Percentiles rank a stretch among this genome's conserved stretches.
Evolutionary conservation across 2,888 invertebrate genomes (phyloP).

Genomic region (Drosophila paracracens): DNA sequence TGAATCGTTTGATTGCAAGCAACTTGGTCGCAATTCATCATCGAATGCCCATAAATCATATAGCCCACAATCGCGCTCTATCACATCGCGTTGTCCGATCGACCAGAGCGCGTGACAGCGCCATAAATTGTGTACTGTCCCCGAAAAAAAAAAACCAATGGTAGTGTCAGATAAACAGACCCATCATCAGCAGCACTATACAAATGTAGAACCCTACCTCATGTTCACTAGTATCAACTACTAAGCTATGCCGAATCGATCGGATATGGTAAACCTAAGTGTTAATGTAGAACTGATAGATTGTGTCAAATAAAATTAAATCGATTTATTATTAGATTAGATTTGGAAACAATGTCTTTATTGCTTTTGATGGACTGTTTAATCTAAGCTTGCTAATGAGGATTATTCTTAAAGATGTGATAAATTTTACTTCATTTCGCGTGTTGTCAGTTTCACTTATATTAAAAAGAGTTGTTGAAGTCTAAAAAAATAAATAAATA

Average conservation of each 20-base stretch:
- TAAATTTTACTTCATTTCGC: background rate
- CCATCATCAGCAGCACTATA: background rate
- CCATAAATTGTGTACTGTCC: conserved; percentile 41
- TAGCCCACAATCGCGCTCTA: conserved; percentile 34
- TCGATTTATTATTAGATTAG: conserved; percentile 21
- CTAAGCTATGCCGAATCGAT: background rate
- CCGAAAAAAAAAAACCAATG: conserved; percentile 21
- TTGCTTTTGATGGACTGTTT: too few relatives aligned
- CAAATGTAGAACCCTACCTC: background rate
- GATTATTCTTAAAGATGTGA: background rate
- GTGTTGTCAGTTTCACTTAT: background rate
- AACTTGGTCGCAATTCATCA: conserved; percentile 64
- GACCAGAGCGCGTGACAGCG: conserved; percentile 59
- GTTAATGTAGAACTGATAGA: conserved; percentile 4
- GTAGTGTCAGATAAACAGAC: conserved; percentile 30
- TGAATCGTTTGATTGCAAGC: conserved; percentile 63
- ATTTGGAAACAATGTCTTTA: background rate
- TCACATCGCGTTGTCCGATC: conserved; percentile 35
- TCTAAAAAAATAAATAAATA: background rate
- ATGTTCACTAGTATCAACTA: conserved; percentile 20
- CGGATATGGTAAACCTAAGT: conserved; percentile 15
- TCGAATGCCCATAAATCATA: conserved; percentile 62
- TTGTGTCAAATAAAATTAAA: conserved; percentile 14
- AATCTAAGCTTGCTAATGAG: background rate
- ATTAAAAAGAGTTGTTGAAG: background rate